phyloP scores from a whole-genome alignment of 2,888 invertebrate genomes.

The Electrophaes corylata region DNA sequence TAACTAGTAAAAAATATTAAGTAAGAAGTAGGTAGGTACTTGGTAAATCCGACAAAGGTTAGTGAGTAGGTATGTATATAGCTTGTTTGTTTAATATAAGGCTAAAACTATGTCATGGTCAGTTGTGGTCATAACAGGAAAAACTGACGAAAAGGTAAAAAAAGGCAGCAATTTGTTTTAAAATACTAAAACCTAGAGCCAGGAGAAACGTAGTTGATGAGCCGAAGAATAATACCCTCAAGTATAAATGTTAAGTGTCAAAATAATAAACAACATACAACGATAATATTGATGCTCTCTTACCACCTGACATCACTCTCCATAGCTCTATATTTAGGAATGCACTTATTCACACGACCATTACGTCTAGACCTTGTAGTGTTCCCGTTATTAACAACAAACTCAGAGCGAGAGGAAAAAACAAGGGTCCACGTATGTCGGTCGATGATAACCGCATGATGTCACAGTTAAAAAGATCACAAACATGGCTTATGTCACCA shows the following conservation, averaged over 20 bases:
- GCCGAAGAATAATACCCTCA: background rate
- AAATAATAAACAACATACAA: slow-evolving; percentile 16
- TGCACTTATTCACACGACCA: slow-evolving; percentile 55
- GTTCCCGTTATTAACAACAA: slow-evolving; percentile 49
- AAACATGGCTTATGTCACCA: slow-evolving; percentile 53
- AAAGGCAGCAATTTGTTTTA: background rate
- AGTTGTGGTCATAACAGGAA: slow-evolving; percentile 20
- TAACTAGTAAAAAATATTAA: no score
- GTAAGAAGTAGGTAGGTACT: no score
- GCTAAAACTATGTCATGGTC: slow-evolving; percentile 26
- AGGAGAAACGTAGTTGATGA: background rate
- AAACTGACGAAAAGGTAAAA: slow-evolving; percentile 7
- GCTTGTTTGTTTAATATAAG: background rate
- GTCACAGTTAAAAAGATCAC: slow-evolving; percentile 51
- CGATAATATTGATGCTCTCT: slow-evolving; percentile 10
- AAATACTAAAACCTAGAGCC: background rate
- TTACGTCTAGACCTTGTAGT: slow-evolving; percentile 44
- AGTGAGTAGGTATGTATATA: no score
- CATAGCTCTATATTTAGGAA: slow-evolving; percentile 69
- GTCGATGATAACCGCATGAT: slow-evolving; percentile 62
- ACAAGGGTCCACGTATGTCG: slow-evolving; percentile 52
- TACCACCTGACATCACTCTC: slow-evolving; percentile 61
- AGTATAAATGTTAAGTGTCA: background rate
- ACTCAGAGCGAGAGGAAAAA: slow-evolving; percentile 38
- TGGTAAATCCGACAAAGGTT: no score